Conservation (phyloP, 2,113 vertebrate genomes). For the Onychostruthus taczanowskii region DNA sequence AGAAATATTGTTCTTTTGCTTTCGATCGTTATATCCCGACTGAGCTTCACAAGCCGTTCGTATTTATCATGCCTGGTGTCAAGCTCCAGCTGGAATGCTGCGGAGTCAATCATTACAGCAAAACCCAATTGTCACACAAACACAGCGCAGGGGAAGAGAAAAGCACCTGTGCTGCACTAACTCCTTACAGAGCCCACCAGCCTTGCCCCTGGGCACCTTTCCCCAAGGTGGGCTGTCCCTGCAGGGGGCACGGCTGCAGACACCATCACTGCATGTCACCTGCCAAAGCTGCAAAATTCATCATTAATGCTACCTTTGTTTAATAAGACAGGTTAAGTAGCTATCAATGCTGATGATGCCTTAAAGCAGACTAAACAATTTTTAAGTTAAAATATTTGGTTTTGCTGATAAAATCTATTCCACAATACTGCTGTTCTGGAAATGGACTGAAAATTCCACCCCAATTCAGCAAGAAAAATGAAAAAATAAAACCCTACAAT, state of each 20-base stretch:
- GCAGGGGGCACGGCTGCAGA: accelerated
- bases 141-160: accelerated
- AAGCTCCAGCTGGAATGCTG: conserved; percentile 93
- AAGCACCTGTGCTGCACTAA: neutral
- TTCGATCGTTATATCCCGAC: conserved; percentile 95
- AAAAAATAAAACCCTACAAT: neutral
- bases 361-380: neutral
- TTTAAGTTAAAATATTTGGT: neutral
- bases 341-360: neutral
- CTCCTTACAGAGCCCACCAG: neutral
- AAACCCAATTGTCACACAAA: neutral
- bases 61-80: conserved; percentile 94
- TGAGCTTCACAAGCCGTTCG: conserved; percentile 93
- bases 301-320: neutral
- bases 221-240: neutral
- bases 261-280: neutral
- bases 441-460: neutral
- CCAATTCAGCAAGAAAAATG: neutral
- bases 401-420: neutral
- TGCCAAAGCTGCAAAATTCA: neutral
- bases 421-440: neutral
- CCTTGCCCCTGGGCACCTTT: neutral
- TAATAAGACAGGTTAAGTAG: neutral
- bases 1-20: conserved; percentile 97
- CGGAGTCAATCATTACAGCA: neutral